Evolutionary conservation across 2,113 vertebrate species (phyloP), one percentile per base, ranked within the genome.

Genomic region (Nycticryphes semicollaris): DNA sequence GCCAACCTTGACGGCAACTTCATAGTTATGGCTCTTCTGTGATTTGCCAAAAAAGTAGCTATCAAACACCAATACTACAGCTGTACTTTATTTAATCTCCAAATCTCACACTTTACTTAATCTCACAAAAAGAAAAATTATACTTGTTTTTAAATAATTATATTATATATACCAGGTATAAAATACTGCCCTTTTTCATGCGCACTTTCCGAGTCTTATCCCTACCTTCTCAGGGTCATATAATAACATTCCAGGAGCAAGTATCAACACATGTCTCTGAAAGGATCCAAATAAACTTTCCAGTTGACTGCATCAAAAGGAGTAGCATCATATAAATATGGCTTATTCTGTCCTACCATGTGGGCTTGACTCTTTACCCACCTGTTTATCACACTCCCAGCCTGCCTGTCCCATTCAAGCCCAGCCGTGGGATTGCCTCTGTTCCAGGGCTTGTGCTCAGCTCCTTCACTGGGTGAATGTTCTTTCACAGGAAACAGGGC

Each of bases 321-420:
- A 62, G 30, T 21, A 72, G 33, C 30, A 0, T 19, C 1, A 0
- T 54, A 3, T 31, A 64, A 37, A 51, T 4, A 9, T 43, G 73
- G 31, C 28, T 87, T 79, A 84, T 14, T 81, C 64, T 82, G 53
- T 66, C 56, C 48, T 82, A 51, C 74, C 77, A 23, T 7, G 19
- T 17, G 30, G 51, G 25, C 33, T 30, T 21, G 27, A 41, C 69
- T 22, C 48, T 68, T 84, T 35, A 53, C 6, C 31, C 22, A 28
- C 53, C 43, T 75, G 33, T 81, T 75, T 63, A 39, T 30, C 39
- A 23, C 2, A 54, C 17, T 85, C 48, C n/a, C 15, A 35, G 33
- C 43, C 68, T 50, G 68, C 11, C 35, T 54, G 64, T 75, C 48
- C 60, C 62, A 51, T 60, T 87, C 43, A 35, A 81, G 56, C 31